Base-by-base conservation (phyloP, 2,888 invertebrate species). In the Lasioglossum morio region DNA sequence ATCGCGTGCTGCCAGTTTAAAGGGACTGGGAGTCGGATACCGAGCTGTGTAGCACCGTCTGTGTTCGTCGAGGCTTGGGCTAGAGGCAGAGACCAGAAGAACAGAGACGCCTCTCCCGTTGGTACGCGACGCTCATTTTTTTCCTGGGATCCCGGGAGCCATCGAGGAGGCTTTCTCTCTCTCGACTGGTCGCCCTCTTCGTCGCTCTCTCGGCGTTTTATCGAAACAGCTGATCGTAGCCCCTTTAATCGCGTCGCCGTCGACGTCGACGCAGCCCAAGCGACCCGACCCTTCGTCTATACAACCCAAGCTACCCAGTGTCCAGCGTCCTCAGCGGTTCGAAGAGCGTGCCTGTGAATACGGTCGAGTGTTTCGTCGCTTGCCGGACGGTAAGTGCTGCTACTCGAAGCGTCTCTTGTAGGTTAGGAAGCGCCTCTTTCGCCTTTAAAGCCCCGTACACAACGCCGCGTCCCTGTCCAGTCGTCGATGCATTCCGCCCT, bases 191-290 rank as follows among this genome's bases (percentile, higher is more conserved):
- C 23, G 19, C 1, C 30, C 66, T 69, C 66, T 37, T 10, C 66
- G 63, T 66, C 43, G 19, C 75, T 72, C 75, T 75, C 72, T 48
- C 30, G 73, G 79, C 79, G 77, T 88, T 89, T 89, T 79, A 37
- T 74, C 86, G 86, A 86, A 91, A 91, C 91, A 91, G 91, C 91
- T 91, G 91, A 91, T 91, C 86, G 87, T 75, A 53, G 88, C 89
- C 91, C 88, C 87, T 91, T 90, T 88, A 89, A 90, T 90, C 84
- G 84, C 85, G 81, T 40, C 85, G 76, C 70, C 77, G 74, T 72
- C 85, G 78, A 80, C n/a, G 75, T 72, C 66, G 69, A 46, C 66
- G 63, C 43, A 27, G n/a, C 40, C 57, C 57, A n/a, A 57, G n/a
- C n/a, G 57, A 57, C 57, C n/a, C 57, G 57, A 57, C 12, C n/a